Evolutionary conservation across 1,140 invertebrate species (phyloP).

Genomic region (Drepana arcuata): DNA sequence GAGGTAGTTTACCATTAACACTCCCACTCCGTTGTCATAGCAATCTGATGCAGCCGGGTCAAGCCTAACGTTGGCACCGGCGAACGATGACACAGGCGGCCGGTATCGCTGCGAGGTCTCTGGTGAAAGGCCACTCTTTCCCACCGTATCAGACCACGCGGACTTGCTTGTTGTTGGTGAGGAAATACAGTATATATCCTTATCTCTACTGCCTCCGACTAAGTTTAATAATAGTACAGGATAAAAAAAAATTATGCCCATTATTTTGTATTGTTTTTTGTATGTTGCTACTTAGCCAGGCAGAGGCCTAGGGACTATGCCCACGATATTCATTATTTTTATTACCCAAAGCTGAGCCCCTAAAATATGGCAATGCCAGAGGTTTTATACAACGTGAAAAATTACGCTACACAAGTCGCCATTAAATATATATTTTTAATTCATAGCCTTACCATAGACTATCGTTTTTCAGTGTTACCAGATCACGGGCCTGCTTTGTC

Average conservation of each 20-base stretch:
- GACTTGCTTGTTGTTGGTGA: slow-evolving; percentile 85
- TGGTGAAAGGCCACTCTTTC: slow-evolving; percentile 86
- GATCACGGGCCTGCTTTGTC: neutral
- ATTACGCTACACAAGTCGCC: no score
- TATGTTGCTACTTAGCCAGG: no score
- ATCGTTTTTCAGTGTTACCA: neutral
- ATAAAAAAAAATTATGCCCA: no score
- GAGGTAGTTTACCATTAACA: no score
- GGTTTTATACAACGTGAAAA: no score
- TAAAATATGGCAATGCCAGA: no score
- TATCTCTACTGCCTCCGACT: no score
- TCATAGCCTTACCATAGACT: neutral
- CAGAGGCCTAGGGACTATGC: no score
- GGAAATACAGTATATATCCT: slow-evolving; percentile 2
- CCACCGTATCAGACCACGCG: slow-evolving; percentile 86
- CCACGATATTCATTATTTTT: no score
- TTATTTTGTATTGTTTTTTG: no score
- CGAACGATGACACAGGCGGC: slow-evolving; percentile 83
- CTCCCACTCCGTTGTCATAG: neutral
- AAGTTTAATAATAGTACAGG: neutral
- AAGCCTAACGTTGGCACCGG: slow-evolving; percentile 77
- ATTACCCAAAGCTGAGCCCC: no score
- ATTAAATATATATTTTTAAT: no score
- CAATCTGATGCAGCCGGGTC: neutral
- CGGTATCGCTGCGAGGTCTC: slow-evolving; percentile 90